Percentiles rank a stretch among this genome's conserved stretches.
Conservation (phyloP, 2,113 vertebrate species). For the Salminus brasiliensis region DNA sequence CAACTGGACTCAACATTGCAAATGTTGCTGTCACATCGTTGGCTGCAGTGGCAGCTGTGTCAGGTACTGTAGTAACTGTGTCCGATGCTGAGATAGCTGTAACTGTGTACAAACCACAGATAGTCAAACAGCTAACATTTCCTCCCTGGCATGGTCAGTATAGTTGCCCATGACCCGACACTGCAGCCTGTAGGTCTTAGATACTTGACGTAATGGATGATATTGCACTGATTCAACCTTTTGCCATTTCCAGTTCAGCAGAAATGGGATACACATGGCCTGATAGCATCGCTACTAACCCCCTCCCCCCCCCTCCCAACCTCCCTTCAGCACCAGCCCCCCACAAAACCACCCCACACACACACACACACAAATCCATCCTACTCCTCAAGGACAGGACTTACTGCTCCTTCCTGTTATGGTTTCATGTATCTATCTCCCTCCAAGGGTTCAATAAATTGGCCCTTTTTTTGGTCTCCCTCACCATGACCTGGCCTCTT, state of each 20-base stretch:
- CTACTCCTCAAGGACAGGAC: constrained; percentile 53
- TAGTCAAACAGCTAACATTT: constrained; percentile 40
- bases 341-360: background rate
- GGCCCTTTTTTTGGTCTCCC: constrained; percentile 45
- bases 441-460: constrained; percentile 52
- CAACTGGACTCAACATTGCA: constrained; percentile 3
- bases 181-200: constrained; percentile 20
- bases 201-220: constrained; percentile 37
- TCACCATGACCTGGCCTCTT: constrained; percentile 53
- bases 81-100: constrained; percentile 47
- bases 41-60: constrained; percentile 5
- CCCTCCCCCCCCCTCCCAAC: background rate
- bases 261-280: constrained; percentile 54
- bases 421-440: constrained; percentile 58
- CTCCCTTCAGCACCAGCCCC: too few species aligned
- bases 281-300: constrained; percentile 49
- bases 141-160: constrained; percentile 29
- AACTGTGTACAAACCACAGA: constrained; percentile 50
- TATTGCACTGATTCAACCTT: constrained; percentile 48
- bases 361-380: constrained; percentile 11
- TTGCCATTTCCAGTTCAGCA: constrained; percentile 55
- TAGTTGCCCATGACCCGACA: constrained; percentile 18
- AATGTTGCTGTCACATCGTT: background rate
- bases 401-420: constrained; percentile 53
- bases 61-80: constrained; percentile 24